Evolutionary conservation across 1,140 invertebrate species (phyloP).

Genomic region (Magallana gigas): DNA sequence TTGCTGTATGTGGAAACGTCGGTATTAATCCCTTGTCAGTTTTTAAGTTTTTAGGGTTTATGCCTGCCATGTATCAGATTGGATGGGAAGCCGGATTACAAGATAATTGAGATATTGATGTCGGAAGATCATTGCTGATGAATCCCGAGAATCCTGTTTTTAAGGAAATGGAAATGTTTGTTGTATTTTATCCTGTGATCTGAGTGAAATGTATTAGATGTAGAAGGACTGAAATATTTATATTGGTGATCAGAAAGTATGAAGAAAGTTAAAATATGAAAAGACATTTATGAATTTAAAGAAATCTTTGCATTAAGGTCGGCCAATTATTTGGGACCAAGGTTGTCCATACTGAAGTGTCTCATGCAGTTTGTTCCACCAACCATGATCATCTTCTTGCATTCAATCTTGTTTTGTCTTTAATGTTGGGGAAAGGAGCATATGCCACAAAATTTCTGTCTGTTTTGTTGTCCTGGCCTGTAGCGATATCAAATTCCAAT

Average conservation of each 20-base stretch:
- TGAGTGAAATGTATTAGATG: background rate
- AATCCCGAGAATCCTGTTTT: no score
- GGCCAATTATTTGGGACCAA: no score
- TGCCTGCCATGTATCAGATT: constrained; percentile 26
- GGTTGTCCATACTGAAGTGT: no score
- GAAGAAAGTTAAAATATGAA: background rate
- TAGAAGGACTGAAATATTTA: background rate
- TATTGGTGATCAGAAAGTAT: background rate
- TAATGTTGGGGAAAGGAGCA: no score
- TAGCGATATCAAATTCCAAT: no score
- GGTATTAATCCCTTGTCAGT: constrained; percentile 24
- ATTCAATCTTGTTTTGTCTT: no score
- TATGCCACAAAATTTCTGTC: no score
- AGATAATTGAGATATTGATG: background rate
- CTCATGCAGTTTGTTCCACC: no score
- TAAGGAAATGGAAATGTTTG: background rate
- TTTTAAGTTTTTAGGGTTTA: constrained; percentile 52
- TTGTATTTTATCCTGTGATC: background rate
- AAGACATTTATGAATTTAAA: background rate
- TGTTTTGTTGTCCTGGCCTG: no score
- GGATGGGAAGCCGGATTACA: background rate
- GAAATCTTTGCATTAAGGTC: background rate
- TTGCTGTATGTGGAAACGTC: constrained; percentile 27
- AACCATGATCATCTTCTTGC: no score
- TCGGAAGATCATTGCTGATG: background rate